Conservation (phyloP, 2,888 invertebrate species). For the Troides helena region DNA sequence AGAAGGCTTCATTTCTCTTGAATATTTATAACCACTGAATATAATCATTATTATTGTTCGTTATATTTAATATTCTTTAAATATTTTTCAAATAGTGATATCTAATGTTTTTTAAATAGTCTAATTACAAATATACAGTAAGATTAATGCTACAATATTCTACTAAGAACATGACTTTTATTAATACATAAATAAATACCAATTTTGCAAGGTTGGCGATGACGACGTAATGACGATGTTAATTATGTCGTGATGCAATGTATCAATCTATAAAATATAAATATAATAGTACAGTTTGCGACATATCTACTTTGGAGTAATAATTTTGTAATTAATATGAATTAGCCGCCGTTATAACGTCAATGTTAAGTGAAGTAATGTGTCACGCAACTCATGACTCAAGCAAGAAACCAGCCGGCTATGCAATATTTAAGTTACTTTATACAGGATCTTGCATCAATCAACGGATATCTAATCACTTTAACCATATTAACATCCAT, state of each 20-base stretch:
- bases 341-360: conserved; percentile 21
- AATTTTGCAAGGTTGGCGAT: conserved; percentile 20
- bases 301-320: conserved; percentile 14
- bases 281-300: neutral
- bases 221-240: neutral
- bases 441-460: conserved; percentile 26
- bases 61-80: neutral
- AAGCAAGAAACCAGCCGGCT: conserved; percentile 16
- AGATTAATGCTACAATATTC: neutral
- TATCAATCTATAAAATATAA: neutral
- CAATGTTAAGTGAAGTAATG: conserved; percentile 29
- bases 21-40: conserved; percentile 5
- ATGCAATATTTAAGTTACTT: conserved; percentile 22
- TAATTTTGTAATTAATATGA: conserved; percentile 26
- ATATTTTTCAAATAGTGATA: neutral
- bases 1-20: conserved; percentile 26
- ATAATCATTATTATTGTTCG: conserved; percentile 11
- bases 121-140: neutral
- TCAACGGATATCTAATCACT: conserved; percentile 21
- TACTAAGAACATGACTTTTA: neutral
- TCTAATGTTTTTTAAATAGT: neutral
- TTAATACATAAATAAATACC: neutral
- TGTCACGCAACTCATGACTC: conserved; percentile 29
- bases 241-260: neutral
- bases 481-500: conserved; percentile 8